Evolutionary conservation across 2,888 invertebrate genomes (phyloP), one percentile per base, ranked within the genome.

Genomic region (Catocala nupta): DNA sequence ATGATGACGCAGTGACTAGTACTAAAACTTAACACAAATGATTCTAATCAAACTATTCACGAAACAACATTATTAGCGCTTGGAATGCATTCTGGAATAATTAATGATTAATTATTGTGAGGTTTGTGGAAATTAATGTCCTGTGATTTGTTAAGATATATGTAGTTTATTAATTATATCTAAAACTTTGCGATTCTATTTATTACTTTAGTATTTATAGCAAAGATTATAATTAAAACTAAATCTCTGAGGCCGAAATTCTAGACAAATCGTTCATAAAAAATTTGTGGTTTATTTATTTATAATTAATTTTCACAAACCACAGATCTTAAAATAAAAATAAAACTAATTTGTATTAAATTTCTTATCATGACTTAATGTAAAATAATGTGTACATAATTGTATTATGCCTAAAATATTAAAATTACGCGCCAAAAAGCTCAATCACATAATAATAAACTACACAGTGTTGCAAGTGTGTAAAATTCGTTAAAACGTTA

Each of bases 1-100:
- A 81, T 80, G 82, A 81, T 84, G 86, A 84, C 81, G 81, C 80
- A 79, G 87, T 91, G 92, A 92, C 92, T 92, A 84, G 84, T 71
- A 73, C 65, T 63, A 65, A 65, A 69, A 56, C 73, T 70, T 71
- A 71, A 62, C 42, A 42, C 25, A 47, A 42, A 53, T 52, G 25
- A 53, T 52, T 62, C 48, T 58, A 69, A 70, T 53, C 63, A 53
- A 59, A 64, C 63, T 52, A 64, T 25, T 25, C 60, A 61, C 76
- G 73, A 75, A 65, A 70, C 53, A 55, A 59, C 49, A 65, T 59
- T 58, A 65, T 61, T 66, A 53, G 65, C 61, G 53, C 11, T 52
- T 62, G 70, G 75, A 70, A 74, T 78, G 74, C 66, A 55, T 45
- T 44, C 59, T 61, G 63, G 60, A 71, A 68, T 55, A 7, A 39